These are phyloP conservation scores for Microctenopoma steveboyesi DNA, from an alignment of 2,797 vertebrate genomes.

Conservation along the genomic window DNA sequence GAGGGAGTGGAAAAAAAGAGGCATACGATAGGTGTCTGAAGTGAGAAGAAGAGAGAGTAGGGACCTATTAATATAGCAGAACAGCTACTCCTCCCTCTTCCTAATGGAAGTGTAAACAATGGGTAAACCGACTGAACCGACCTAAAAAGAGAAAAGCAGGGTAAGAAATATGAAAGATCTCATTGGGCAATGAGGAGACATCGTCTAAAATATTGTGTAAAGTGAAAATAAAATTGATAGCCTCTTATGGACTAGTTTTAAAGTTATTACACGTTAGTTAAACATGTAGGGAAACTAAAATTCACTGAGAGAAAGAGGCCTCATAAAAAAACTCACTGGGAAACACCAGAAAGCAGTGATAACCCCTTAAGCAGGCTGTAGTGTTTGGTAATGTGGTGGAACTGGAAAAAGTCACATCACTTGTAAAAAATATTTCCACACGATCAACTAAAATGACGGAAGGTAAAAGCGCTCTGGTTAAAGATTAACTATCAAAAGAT, in stretches of 20 bases:
- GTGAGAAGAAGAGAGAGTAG: constrained; percentile 57
- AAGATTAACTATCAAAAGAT: constrained; percentile 10
- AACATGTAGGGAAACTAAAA: constrained; percentile 23
- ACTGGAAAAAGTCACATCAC: neutral
- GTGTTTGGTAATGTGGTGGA: constrained; percentile 20
- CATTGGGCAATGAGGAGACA: neutral
- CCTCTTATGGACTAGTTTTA: too few species aligned
- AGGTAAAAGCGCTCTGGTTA: constrained; percentile 12
- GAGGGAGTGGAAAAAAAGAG: constrained; percentile 38
- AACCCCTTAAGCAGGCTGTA: constrained; percentile 1
- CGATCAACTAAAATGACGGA: neutral
- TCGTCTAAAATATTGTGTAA: too few species aligned
- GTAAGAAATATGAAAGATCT: constrained; percentile 4
- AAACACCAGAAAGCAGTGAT: constrained; percentile 23
- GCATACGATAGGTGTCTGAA: constrained; percentile 52
- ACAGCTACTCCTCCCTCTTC: constrained; percentile 26
- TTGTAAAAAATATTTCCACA: neutral
- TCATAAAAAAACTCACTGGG: constrained; percentile 7
- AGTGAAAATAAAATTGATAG: too few species aligned
- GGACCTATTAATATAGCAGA: constrained; percentile 55
- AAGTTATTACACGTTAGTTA: too few species aligned
- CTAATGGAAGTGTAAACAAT: constrained; percentile 59
- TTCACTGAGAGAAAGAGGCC: constrained; percentile 5
- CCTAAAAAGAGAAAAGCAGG: constrained; percentile 13
- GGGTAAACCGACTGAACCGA: constrained; percentile 23